Conservation (phyloP, 2,797 vertebrate species). For the Muscicapa striata region DNA sequence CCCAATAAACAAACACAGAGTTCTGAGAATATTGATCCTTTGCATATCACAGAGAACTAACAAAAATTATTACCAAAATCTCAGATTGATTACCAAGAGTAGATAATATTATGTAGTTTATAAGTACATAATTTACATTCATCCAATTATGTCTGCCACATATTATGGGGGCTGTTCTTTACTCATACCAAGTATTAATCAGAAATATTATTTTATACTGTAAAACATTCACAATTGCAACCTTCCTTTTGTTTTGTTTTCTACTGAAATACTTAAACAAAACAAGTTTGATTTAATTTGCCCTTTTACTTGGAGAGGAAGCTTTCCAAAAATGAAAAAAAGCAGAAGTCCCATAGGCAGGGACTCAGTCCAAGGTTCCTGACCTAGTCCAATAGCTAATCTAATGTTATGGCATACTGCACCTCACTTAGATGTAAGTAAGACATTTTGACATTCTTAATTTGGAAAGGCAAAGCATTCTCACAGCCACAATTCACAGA, state of each 20-base stretch:
- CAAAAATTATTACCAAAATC: neutral
- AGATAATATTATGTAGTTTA: neutral
- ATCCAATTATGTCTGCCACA: neutral
- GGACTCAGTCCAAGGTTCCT: neutral
- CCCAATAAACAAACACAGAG: neutral
- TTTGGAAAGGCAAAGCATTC: neutral
- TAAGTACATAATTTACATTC: neutral
- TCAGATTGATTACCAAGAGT: neutral
- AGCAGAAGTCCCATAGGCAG: neutral
- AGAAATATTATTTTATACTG: neutral
- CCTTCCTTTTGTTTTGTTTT: neutral
- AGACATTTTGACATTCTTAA: neutral
- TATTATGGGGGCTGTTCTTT: neutral
- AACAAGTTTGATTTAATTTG: neutral
- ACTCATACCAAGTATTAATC: neutral
- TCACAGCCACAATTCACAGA: neutral
- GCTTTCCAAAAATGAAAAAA: neutral
- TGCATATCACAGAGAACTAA: neutral
- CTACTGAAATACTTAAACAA: neutral
- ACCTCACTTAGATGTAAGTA: neutral
- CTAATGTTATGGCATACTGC: neutral
- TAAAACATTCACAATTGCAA: neutral
- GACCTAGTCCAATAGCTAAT: neutral
- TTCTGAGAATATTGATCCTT: neutral
- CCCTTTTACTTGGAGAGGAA: neutral